Base-by-base conservation (phyloP, 1,140 invertebrate genomes). In the Hycleus phaleratus region DNA sequence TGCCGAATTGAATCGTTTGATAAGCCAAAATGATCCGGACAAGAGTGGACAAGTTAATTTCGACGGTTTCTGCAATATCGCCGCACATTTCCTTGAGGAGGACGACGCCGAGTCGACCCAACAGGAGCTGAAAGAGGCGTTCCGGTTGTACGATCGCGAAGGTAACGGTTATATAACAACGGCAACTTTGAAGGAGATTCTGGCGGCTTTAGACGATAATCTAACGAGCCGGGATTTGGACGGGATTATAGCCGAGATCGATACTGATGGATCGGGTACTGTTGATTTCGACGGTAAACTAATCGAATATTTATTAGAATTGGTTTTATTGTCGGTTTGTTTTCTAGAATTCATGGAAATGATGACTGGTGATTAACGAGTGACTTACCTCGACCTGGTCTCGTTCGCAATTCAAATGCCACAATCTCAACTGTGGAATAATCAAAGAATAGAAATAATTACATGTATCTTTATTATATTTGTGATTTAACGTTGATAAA, bases 91-190 rank as follows among this genome's bases (percentile, higher is more conserved):
- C 77, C 81, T 95, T 5, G 88, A 91, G 64, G 89, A 94, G 69
- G 91, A 94, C 70, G 91, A 94, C 66, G 89, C 89, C 60, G 91
- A 93, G 72, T 91, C 91, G 46, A 95, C 95, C 80, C 88, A 92
- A 73, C 90, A 95, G 71, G 93, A 96, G 78, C 80, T 96, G 45
- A 92, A 93, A 68, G 93, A 96, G 79, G 93, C 93, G 48, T 96
- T 96, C 79, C 83, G 91, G 72, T 61, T 68, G 55, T 68, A 68
- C 40, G 66, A 68, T 48, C 59, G 62, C 44, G 66, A 68, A 86
- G 91, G 91, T 62, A 95, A 95, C 73, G 93, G 93, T 73, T 97
- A 94, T 79, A 97, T 97, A 78, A 91, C 93, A 68, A 95, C 94
- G 12, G 87, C 88, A 32, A 92, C 90, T 72, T 77, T 97, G 59